Base-by-base conservation (phyloP, 2,113 vertebrate genomes). In the Heliornis fulica region DNA sequence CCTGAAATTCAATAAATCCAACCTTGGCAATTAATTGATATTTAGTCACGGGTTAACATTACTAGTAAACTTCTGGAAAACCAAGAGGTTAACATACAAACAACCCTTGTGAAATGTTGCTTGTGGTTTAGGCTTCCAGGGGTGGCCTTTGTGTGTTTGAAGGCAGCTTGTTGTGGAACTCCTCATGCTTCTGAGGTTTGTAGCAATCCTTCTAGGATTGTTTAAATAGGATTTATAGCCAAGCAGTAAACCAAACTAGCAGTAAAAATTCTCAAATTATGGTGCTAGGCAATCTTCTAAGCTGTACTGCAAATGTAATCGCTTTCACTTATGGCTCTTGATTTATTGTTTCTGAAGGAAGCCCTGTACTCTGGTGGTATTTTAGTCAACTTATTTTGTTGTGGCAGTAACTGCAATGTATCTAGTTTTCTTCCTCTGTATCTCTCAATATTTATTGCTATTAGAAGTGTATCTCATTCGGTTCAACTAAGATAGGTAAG, bases 291-390 rank as follows among this genome's bases (percentile, higher is more conserved):
- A 88, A 89, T 90, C 89, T 96, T 78, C 86, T 69, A 87, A 92
- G 53, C 18, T 15, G 56, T 53, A 28, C 65, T 87, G 68, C 29
- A 38, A 50, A n/a, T 41, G 65, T 84, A 95, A 96, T 95, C 63
- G 17, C 65, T 97, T 95, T 96, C 40, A 79, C 90, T 97, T 96
- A 94, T 28, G 64, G 77, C 48, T 41, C 56, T 41, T 96, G 96
- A 97, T 97, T 97, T 94, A 97, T 69, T 32, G 50, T n/a, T 38
- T 94, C 76, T 77, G 82, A 90, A 74, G 87, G 94, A 78, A 92
- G 25, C 50, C 38, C 41, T 70, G 22, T 45, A 53, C 34, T 83
- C 82, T 83, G 32, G 43, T 68, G 63, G 40, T 32, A 57, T 83
- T 90, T 77, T 36, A 64, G 83, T 43, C 61, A 75, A 48, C 61